These are phyloP conservation scores for Platichthys stellatus DNA, from an alignment of 2,113 vertebrate genomes.

Conservation along the genomic window DNA sequence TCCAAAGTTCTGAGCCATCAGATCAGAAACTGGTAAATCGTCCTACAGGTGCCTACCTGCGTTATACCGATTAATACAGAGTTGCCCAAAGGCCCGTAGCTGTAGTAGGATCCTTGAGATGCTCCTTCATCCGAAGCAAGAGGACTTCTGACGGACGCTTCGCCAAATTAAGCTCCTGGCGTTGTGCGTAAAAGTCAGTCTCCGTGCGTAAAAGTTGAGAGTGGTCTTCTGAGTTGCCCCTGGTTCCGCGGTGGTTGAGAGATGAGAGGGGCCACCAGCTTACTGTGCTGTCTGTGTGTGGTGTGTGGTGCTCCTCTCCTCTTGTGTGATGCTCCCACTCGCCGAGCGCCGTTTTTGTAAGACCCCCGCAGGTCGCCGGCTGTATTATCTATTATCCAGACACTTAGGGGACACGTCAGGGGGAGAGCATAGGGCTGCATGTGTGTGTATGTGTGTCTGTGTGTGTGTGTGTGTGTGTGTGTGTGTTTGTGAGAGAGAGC, in stretches of 20 bases:
- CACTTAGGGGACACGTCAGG: conserved; percentile 80
- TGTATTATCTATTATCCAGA: conserved; percentile 88
- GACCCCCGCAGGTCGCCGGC: conserved; percentile 86
- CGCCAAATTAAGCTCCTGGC: conserved; percentile 12
- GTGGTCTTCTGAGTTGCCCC: conserved; percentile 31
- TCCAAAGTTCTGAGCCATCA: conserved; percentile 64
- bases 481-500: conserved; percentile 7
- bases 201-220: conserved; percentile 70
- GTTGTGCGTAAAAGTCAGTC: conserved; percentile 64
- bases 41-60: conserved; percentile 17
- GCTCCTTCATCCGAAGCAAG: conserved; percentile 37
- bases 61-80: neutral
- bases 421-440: conserved; percentile 39
- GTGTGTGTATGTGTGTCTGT: neutral
- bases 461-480: neutral
- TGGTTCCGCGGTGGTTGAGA: conserved; percentile 1
- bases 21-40: conserved; percentile 8
- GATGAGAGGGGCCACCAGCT: conserved; percentile 30
- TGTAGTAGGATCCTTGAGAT: conserved; percentile 44
- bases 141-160: conserved; percentile 16
- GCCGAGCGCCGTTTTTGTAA: conserved; percentile 86
- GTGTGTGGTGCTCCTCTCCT: conserved; percentile 54
- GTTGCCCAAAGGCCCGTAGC: conserved; percentile 26
- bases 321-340: conserved; percentile 66
- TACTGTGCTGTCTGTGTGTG: conserved; percentile 42